Percentiles rank a stretch among this genome's conserved stretches.
These are phyloP conservation scores for Mionectes macconnelli DNA, from an alignment of 2,113 vertebrate species.

Conservation along the genomic window DNA sequence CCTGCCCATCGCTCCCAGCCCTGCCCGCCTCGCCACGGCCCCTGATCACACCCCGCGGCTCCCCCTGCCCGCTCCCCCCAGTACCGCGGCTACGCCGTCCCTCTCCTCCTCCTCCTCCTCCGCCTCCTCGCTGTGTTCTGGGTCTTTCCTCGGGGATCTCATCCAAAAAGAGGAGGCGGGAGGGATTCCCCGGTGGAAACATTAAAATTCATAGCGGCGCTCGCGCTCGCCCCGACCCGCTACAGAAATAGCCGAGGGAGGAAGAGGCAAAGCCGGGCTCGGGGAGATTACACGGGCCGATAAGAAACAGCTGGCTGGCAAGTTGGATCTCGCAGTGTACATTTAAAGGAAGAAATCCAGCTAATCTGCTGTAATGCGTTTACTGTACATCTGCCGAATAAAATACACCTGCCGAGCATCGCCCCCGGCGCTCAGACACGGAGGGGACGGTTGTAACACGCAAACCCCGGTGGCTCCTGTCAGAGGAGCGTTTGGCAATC, in stretches of 20 bases:
- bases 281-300: neutral
- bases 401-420: neutral
- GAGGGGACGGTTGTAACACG: neutral
- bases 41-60: neutral
- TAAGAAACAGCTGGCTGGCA: constrained; percentile 35
- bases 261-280: constrained; percentile 6
- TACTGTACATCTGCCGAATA: neutral
- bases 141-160: constrained; percentile 52
- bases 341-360: constrained; percentile 50
- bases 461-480: rapidly evolving
- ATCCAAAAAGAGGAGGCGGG: constrained; percentile 22
- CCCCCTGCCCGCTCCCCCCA: neutral
- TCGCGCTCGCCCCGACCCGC: neutral
- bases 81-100: neutral
- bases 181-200: constrained; percentile 56
- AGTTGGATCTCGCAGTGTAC: constrained; percentile 11
- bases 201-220: constrained; percentile 9
- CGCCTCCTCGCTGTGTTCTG: constrained; percentile 9
- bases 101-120: neutral
- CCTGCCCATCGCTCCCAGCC: neutral
- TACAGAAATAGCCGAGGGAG: constrained; percentile 41
- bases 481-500: neutral
- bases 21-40: neutral
- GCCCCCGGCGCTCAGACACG: neutral
- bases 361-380: constrained; percentile 49